Conservation (phyloP, 2,888 invertebrate species). For the Apantesis nais region DNA sequence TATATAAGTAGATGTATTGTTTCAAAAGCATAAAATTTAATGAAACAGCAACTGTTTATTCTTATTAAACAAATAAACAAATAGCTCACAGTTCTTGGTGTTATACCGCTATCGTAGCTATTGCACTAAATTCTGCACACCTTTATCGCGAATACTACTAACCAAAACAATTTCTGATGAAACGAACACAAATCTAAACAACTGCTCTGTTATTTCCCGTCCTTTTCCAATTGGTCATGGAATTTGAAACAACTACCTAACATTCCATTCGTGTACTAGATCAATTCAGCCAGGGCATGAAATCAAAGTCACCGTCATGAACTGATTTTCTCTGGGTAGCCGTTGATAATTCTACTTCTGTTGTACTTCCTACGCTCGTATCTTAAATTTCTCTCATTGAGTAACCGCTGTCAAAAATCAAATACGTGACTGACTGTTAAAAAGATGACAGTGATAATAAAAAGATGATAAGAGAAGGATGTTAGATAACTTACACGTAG, state of each 20-base stretch:
- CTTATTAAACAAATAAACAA: neutral
- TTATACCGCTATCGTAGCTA: neutral
- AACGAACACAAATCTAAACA: constrained; percentile 14
- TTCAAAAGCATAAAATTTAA: neutral
- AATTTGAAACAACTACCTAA: constrained; percentile 29
- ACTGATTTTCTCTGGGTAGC: constrained; percentile 31
- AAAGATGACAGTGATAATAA: neutral
- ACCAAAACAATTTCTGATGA: constrained; percentile 7
- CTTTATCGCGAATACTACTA: neutral
- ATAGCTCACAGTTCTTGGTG: neutral
- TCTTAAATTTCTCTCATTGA: constrained; percentile 4
- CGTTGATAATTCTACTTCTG: constrained; percentile 34
- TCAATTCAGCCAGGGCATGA: constrained; percentile 39
- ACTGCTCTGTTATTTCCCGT: constrained; percentile 13
- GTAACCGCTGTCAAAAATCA: neutral
- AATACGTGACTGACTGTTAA: neutral
- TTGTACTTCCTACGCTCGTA: constrained; percentile 23
- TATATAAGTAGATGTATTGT: no score
- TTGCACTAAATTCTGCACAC: neutral
- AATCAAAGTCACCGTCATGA: constrained; percentile 39
- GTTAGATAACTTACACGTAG: neutral
- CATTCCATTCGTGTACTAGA: constrained; percentile 41
- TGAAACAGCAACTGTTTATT: neutral
- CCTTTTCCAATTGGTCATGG: constrained; percentile 20
- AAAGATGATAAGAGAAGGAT: neutral